These are phyloP conservation scores for Drosophila testacea DNA, from an alignment of 2,888 invertebrate species.

Conservation along the genomic window DNA sequence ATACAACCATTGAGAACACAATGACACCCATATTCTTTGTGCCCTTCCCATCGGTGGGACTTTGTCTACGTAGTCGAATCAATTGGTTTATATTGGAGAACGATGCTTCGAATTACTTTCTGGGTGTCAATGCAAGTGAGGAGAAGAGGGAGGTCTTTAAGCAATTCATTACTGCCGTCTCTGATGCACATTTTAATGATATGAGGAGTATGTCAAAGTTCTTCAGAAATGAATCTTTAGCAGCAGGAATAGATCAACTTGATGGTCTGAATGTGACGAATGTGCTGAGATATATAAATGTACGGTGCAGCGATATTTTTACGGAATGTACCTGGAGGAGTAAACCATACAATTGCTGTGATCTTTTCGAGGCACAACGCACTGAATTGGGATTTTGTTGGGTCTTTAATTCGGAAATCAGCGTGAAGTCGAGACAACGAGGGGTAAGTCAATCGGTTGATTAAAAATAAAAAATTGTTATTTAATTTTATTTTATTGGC, in stretches of 20 bases:
- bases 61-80: slow-evolving; percentile 81
- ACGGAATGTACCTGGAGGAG: slow-evolving; percentile 85
- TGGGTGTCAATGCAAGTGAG: slow-evolving; percentile 68
- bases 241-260: slow-evolving; percentile 60
- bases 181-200: slow-evolving; percentile 63
- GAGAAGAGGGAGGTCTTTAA: slow-evolving; percentile 65
- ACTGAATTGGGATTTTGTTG: slow-evolving; percentile 86
- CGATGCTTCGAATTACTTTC: slow-evolving; percentile 67
- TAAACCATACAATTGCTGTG: slow-evolving; percentile 84
- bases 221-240: slow-evolving; percentile 63
- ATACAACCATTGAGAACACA: slow-evolving; percentile 82
- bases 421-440: slow-evolving; percentile 43
- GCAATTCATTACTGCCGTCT: slow-evolving; percentile 66
- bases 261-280: slow-evolving; percentile 71
- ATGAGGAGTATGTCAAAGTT: slow-evolving; percentile 50
- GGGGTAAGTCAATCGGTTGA: slow-evolving; percentile 44
- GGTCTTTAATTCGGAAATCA: slow-evolving; percentile 85
- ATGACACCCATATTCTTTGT: slow-evolving; percentile 77
- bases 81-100: slow-evolving; percentile 71
- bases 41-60: slow-evolving; percentile 81
- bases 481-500: not conserved
- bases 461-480: not conserved
- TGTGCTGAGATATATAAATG: slow-evolving; percentile 64
- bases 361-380: slow-evolving; percentile 84
- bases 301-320: slow-evolving; percentile 83